phyloP scores from a whole-genome alignment of 53 echinoderm and acorn worm genomes.

The Arbacia lixula region DNA sequence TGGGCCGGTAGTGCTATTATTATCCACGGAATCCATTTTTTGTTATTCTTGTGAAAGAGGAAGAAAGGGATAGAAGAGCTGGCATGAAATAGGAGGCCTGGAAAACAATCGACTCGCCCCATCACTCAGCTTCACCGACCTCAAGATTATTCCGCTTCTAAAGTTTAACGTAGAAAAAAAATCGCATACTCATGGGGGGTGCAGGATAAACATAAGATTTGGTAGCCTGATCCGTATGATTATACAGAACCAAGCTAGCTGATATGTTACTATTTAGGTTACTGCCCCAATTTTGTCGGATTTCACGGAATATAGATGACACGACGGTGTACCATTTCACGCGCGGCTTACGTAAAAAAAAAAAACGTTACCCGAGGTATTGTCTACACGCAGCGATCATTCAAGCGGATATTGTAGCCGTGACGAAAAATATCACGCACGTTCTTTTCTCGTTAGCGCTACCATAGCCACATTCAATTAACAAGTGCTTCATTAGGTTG shows the following conservation, averaged over 20 bases:
- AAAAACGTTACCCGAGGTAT: too few species aligned
- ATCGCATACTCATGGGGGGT: constrained; percentile 14
- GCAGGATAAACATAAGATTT: not conserved
- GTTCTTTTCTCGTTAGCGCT: constrained; percentile 7
- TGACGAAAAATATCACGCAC: not conserved
- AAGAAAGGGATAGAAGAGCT: too few species aligned
- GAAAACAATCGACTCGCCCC: too few species aligned
- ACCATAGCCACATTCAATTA: constrained; percentile 35
- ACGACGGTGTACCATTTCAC: not conserved
- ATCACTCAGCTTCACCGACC: too few species aligned
- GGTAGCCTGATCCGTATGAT: constrained; percentile 19
- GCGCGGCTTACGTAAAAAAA: too few species aligned
- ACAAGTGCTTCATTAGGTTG: constrained; percentile 12
- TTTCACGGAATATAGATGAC: constrained; percentile 4
- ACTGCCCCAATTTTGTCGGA: constrained; percentile 21
- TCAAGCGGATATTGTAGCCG: too few species aligned
- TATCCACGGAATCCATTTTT: too few species aligned
- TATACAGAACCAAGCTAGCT: not conserved
- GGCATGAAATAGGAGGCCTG: too few species aligned
- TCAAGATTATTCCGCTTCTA: not conserved
- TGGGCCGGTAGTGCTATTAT: too few species aligned
- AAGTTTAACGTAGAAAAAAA: constrained; percentile 20
- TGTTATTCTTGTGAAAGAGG: too few species aligned
- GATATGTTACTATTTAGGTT: constrained; percentile 14
- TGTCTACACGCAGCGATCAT: too few species aligned